Percentiles rank a stretch among this genome's conserved stretches.
phyloP scores from a whole-genome alignment of 2,888 invertebrate species.

The Limnephilus auricula region DNA sequence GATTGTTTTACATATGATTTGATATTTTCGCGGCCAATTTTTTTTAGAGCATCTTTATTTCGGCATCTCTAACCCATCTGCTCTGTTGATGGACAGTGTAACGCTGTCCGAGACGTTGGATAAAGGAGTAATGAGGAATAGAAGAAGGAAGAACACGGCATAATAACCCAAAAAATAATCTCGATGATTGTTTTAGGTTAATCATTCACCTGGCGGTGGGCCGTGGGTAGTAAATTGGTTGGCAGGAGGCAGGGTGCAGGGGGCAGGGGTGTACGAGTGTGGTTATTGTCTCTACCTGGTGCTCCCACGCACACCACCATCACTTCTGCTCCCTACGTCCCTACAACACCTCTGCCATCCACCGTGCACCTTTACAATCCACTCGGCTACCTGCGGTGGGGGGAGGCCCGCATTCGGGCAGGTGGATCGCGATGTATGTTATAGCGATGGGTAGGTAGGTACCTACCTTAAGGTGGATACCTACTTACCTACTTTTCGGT shows the following conservation, averaged over 20 bases:
- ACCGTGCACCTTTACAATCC: constrained; percentile 37
- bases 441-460: not conserved
- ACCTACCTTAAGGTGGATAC: not conserved
- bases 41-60: too few relatives aligned
- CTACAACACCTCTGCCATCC: not conserved
- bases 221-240: not conserved
- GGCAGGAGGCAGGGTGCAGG: not conserved
- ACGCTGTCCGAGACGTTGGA: too few relatives aligned
- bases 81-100: too few relatives aligned
- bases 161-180: too few relatives aligned
- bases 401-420: constrained; percentile 56
- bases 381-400: constrained; percentile 67
- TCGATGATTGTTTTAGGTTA: not conserved
- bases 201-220: not conserved
- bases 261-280: not conserved
- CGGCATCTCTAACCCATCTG: too few relatives aligned
- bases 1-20: too few relatives aligned
- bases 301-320: not conserved
- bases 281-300: not conserved
- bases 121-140: too few relatives aligned
- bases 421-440: constrained; percentile 30
- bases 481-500: not conserved
- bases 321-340: not conserved
- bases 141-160: too few relatives aligned
- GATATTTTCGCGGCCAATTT: too few relatives aligned